These are phyloP conservation scores for Scaptodrosophila latifasciaeformis DNA, from an alignment of 2,888 invertebrate species.

Conservation along the genomic window DNA sequence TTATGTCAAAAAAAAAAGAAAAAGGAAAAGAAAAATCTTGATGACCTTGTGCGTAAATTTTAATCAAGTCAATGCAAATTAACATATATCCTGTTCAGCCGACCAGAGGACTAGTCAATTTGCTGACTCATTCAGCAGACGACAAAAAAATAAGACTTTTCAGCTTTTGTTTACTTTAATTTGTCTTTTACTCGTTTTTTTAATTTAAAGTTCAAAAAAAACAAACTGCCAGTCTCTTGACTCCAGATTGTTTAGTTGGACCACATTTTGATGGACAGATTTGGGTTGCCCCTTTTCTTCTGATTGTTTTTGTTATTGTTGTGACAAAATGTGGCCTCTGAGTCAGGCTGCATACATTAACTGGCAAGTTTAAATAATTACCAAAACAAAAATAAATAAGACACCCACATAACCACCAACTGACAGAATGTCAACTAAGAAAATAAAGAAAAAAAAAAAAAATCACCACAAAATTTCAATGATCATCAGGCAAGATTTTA, in stretches of 20 bases:
- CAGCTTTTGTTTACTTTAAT: not conserved
- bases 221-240: too few species aligned
- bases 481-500: slow-evolving; percentile 13
- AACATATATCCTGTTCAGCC: too few species aligned
- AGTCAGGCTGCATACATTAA: too few species aligned
- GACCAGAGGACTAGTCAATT: too few species aligned
- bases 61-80: slow-evolving; percentile 37
- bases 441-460: slow-evolving; percentile 8
- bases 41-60: slow-evolving; percentile 61
- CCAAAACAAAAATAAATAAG: not conserved
- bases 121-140: too few species aligned
- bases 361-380: not conserved
- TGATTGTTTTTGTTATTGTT: not conserved
- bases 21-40: slow-evolving; percentile 27
- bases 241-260: too few species aligned
- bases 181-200: too few species aligned
- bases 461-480: slow-evolving; percentile 5
- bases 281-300: slow-evolving; percentile 40
- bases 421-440: slow-evolving; percentile 6
- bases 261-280: slow-evolving; percentile 44
- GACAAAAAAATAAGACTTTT: not conserved
- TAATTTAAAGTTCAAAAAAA: too few species aligned
- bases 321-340: too few species aligned
- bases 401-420: too few species aligned
- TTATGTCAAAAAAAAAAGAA: slow-evolving; percentile 35